Base-by-base conservation (phyloP, 2,113 vertebrate genomes). In the Clarias macrocephalus region DNA sequence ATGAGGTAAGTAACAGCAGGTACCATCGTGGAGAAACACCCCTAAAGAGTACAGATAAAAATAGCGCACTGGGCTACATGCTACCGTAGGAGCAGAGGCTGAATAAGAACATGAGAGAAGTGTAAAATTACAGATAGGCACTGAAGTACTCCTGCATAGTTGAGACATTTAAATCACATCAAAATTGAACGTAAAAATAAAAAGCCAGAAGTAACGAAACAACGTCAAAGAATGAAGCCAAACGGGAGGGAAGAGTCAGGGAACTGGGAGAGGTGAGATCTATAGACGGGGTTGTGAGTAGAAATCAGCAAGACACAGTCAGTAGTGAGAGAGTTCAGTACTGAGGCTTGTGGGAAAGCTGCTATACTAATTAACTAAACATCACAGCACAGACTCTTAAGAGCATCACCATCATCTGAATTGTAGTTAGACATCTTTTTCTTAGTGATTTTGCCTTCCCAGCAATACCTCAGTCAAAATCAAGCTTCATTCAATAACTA, bases 1-100 rank as follows among this genome's bases (percentile, higher is more conserved):
- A 81, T 75, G 82, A 90, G 89, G 89, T 88, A 88, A 88, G 30
- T 80, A 87, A 88, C 86, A 82, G 86, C 89, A 90, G 80, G 86
- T 80, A 90, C 87, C 84, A 81, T 90, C 84, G 75, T 19, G 66
- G 73, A 86, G 82, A 82, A 54, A 79, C 82, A 80, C 75, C 68
- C 72, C 86, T 85, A 56, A 84, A 65, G 76, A 86, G 59, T 82
- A 79, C 60, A 30, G 60, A 60, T 83, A 84, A 88, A 88, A 88
- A 90, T 88, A 90, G 80, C 77, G 62, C 37, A 82, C 75, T 82
- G 52, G 63, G 57, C 33, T 86, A 60, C 56, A 88, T 57, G 52
- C 81, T 84, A 81, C 57, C 16, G 42, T 68, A 83, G 57, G 60
- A 57, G 84, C 72, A 85, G 23, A 73, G 65, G 37, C 77, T 15